A percentile compares a stretch with the other conserved stretches of the same genome.
phyloP scores from a whole-genome alignment of 2,797 vertebrate species.

The Ctenopoma kingsleyae region DNA sequence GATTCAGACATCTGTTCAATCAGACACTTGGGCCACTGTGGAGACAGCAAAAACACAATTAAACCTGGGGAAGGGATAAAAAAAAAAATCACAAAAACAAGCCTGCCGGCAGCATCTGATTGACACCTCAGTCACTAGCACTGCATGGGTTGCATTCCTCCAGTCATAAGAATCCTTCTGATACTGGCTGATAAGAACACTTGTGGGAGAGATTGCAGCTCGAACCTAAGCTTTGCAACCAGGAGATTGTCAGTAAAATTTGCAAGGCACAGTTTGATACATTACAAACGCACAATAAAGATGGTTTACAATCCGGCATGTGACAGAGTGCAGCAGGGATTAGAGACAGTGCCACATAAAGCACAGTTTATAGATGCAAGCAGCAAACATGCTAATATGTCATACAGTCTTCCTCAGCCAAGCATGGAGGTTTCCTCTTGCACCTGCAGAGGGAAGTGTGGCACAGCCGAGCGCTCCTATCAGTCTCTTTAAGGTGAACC shows the following conservation, averaged over 20 bases:
- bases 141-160: constrained; percentile 41
- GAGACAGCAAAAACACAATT: constrained; percentile 68
- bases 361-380: neutral
- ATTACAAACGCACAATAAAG: constrained; percentile 24
- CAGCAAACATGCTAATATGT: constrained; percentile 7
- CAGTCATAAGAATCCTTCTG: constrained; percentile 49
- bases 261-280: constrained; percentile 30
- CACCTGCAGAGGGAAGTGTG: constrained; percentile 76
- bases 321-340: constrained; percentile 33
- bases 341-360: neutral
- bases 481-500: constrained; percentile 46
- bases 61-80: constrained; percentile 63
- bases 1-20: constrained; percentile 71
- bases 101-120: constrained; percentile 44
- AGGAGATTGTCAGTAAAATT: constrained; percentile 18
- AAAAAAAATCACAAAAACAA: constrained; percentile 40
- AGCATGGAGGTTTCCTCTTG: constrained; percentile 47
- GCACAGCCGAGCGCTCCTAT: constrained; percentile 43
- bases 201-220: constrained; percentile 40
- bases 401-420: constrained; percentile 5
- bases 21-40: constrained; percentile 54
- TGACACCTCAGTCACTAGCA: constrained; percentile 50
- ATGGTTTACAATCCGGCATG: constrained; percentile 17
- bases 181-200: constrained; percentile 43
- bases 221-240: constrained; percentile 40